Percentiles rank a stretch among this genome's conserved stretches.
Evolutionary conservation across 2,888 invertebrate genomes (phyloP).

Genomic region (Lycia hirtaria): DNA sequence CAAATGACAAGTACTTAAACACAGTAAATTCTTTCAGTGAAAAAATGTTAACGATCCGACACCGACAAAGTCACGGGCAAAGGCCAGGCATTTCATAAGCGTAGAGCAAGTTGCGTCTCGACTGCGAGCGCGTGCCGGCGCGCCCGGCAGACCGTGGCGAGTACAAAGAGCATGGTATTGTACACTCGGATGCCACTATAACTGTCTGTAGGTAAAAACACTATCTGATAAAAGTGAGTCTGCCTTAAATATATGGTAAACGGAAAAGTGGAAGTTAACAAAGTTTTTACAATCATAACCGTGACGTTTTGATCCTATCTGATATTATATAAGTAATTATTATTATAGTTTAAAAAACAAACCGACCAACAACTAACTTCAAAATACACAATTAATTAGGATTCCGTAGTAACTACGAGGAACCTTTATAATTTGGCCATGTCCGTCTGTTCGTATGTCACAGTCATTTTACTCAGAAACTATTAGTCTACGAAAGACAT

Average conservation of each 20-base stretch:
- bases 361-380: no score
- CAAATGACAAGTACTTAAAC: background rate
- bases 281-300: no score
- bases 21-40: constrained; percentile 11
- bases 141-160: constrained; percentile 63
- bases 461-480: no score
- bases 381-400: no score
- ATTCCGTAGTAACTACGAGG: no score
- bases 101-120: constrained; percentile 30
- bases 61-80: constrained; percentile 34
- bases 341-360: no score
- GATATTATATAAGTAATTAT: no score
- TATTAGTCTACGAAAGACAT: no score
- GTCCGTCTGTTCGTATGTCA: no score
- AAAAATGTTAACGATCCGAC: constrained; percentile 20
- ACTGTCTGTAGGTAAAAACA: background rate
- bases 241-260: background rate
- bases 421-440: no score
- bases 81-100: constrained; percentile 33
- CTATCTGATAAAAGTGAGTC: background rate
- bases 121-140: constrained; percentile 18
- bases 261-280: background rate
- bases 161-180: constrained; percentile 53
- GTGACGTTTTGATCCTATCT: no score
- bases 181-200: background rate